Evolutionary conservation across 2,113 vertebrate genomes (phyloP).

Genomic region (Aptenodytes forsteri): DNA sequence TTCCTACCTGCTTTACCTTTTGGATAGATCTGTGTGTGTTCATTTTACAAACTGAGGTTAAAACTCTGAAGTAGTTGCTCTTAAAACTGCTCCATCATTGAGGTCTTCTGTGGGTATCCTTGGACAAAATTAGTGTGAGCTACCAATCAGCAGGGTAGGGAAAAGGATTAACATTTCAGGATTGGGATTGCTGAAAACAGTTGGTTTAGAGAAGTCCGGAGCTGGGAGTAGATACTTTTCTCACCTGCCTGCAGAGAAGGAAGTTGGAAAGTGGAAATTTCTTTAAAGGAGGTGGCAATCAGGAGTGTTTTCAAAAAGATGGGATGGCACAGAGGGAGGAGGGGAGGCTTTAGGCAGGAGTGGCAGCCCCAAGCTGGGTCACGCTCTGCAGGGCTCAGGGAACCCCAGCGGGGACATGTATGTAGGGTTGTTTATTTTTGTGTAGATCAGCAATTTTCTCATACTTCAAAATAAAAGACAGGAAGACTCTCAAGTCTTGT

Average conservation of each 20-base stretch:
- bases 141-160: background rate
- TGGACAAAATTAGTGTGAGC: background rate
- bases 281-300: accelerated
- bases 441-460: background rate
- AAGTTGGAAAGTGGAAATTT: background rate
- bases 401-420: accelerated
- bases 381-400: background rate
- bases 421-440: background rate
- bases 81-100: background rate
- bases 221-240: background rate
- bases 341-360: background rate
- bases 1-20: background rate
- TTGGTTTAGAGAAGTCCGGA: background rate
- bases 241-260: background rate
- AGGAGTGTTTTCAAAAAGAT: background rate
- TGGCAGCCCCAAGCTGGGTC: background rate
- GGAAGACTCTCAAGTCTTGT: background rate
- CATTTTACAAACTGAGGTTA: background rate
- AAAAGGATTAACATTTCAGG: background rate
- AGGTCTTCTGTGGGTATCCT: background rate
- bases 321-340: background rate
- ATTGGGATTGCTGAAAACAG: background rate
- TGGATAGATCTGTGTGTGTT: background rate
- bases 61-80: background rate
- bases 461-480: background rate